Base-by-base conservation (phyloP, 2,888 invertebrate genomes). In the Tipula helvola region DNA sequence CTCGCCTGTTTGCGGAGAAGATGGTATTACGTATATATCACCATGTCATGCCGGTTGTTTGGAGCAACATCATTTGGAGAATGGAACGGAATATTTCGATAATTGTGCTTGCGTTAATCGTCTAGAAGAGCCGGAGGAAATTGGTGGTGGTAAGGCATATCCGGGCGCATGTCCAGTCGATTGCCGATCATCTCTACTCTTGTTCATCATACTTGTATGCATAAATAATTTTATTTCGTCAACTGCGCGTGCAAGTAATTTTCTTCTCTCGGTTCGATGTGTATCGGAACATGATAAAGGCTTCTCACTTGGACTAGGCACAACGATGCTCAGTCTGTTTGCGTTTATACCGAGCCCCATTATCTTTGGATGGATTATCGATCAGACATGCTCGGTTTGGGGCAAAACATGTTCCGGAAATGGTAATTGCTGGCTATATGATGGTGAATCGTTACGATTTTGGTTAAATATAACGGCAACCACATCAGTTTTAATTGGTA, bases 11-110 rank as follows among this genome's bases (percentile, higher is more conserved):
- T 96, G 96, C 89, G 93, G 94, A 3, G 92, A 93, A 87, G 93
- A 94, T 88, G 93, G 93, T 0, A 93, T 93, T 88, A 95, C 95
- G 3, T 96, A 94, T 89, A 96, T 96, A 88, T 96, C 96, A 0
- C 95, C 96, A 5, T 96, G 96, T 89, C 95, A 96, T 90, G 96
- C 96, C 28, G 96, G 96, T 5, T 96, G 96, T 89, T 93, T 91
- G 86, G 90, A 90, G 2, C 16, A 42, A 16, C 18, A 18, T 5
- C 4, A 16, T 18, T 92, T 92, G 88, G 93, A 92, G 44, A 90
- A 90, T 41, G 93, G 92, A 91, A 92, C 93, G 84, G 42, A 41
- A 42, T 42, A 42, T 85, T 42, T 39, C n/a, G 41, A 36, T 16
- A 13, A 36, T 84, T 84, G 84, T 39, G 39, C 39, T 0, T 84